A percentile compares a stretch with the other conserved stretches of the same genome.
Conservation (phyloP, 1,140 invertebrate species). For the Hormaphis cornu region DNA sequence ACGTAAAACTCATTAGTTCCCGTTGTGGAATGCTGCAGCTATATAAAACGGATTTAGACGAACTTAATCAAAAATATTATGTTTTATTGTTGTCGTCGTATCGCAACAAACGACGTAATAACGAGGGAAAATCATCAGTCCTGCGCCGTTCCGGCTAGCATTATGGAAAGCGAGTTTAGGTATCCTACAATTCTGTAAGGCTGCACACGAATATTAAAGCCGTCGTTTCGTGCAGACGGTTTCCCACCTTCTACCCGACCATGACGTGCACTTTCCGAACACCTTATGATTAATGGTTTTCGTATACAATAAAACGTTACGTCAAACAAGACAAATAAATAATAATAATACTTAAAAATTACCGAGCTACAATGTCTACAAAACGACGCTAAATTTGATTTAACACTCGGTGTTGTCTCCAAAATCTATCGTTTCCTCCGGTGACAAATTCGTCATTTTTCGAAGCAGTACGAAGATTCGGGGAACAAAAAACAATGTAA, state of each 20-base stretch:
- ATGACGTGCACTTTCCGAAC: slow-evolving; percentile 8
- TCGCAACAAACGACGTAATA: slow-evolving; percentile 2
- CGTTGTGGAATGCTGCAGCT: not conserved
- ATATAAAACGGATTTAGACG: not conserved
- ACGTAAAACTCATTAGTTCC: not conserved
- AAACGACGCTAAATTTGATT: not conserved
- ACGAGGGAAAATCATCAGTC: not conserved
- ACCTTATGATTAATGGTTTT: slow-evolving; percentile 21
- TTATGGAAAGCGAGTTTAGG: not conserved
- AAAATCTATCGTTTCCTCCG: too few relatives aligned
- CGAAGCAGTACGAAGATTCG: slow-evolving; percentile 65
- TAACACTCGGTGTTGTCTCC: not conserved
- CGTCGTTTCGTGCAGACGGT: not conserved
- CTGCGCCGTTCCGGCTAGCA: not conserved
- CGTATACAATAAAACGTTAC: slow-evolving; percentile 8
- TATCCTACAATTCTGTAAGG: slow-evolving; percentile 6
- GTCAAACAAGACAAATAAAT: not conserved
- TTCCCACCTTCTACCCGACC: not conserved
- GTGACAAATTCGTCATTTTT: slow-evolving; percentile 37
- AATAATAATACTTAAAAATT: not conserved
- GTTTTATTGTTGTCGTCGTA: not conserved
- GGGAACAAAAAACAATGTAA: slow-evolving; percentile 80
- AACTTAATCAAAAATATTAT: not conserved
- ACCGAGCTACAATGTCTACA: not conserved
- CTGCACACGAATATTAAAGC: slow-evolving; percentile 2